Conservation (phyloP, 2,888 invertebrate species). For the Amphiduros pacificus region DNA sequence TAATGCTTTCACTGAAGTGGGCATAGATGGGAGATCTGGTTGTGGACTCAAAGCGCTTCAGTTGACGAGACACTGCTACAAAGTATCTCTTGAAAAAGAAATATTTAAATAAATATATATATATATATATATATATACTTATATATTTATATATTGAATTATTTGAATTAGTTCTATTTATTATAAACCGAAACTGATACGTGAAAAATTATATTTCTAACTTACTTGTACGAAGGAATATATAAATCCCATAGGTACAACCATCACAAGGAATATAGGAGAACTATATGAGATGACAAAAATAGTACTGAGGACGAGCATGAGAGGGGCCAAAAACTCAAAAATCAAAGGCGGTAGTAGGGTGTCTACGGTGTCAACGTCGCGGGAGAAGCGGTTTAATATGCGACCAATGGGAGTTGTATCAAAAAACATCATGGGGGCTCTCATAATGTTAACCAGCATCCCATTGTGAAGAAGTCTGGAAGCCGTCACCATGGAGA, state of each 20-base stretch:
- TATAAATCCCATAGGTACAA: conserved; percentile 78
- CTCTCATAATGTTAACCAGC: conserved; percentile 34
- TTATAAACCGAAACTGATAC: too few species aligned
- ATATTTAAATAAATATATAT: too few species aligned
- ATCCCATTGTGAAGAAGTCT: conserved; percentile 24
- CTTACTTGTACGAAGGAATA: conserved; percentile 78
- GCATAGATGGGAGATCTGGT: conserved; percentile 54
- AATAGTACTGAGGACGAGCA: conserved; percentile 80
- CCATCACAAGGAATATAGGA: conserved; percentile 81
- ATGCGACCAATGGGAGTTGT: conserved; percentile 47
- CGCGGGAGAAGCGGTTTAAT: conserved; percentile 69
- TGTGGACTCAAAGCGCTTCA: conserved; percentile 55
- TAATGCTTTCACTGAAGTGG: conserved; percentile 60
- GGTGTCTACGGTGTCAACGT: conserved; percentile 91
- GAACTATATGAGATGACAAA: conserved; percentile 83
- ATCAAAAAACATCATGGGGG: conserved; percentile 51
- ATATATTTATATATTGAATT: neutral
- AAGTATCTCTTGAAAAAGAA: conserved; percentile 59
- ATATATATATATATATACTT: too few species aligned
- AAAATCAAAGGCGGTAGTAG: conserved; percentile 90
- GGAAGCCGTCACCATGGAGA: conserved; percentile 22
- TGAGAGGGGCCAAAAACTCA: conserved; percentile 84
- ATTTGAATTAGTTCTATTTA: too few species aligned
- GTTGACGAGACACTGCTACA: conserved; percentile 55
- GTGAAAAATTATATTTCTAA: too few species aligned